Percentiles rank a stretch among this genome's conserved stretches.
phyloP scores from a whole-genome alignment of 2,113 vertebrate genomes.

The Rhea pennata region DNA sequence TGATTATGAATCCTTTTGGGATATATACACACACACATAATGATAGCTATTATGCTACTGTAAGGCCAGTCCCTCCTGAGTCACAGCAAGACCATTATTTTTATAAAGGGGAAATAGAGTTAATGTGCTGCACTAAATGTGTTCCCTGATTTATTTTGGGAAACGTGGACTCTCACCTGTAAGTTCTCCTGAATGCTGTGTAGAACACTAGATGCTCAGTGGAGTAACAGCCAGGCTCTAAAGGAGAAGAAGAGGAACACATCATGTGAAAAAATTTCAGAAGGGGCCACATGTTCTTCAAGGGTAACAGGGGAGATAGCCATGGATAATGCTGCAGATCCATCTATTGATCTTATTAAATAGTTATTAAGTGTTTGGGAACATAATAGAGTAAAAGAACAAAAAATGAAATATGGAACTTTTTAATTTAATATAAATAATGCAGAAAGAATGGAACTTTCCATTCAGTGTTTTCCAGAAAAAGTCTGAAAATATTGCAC shows the following conservation, averaged over 20 bases:
- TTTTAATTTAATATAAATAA: not conserved
- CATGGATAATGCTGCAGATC: not conserved
- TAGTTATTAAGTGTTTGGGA: not conserved
- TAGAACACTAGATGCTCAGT: not conserved
- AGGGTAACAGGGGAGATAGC: not conserved
- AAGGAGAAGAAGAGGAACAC: not conserved
- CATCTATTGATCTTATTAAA: not conserved
- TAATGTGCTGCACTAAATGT: not conserved
- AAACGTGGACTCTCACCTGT: not conserved
- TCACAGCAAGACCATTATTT: not conserved
- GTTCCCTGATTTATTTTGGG: not conserved
- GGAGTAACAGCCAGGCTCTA: not conserved
- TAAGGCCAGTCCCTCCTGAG: not conserved
- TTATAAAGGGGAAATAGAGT: not conserved
- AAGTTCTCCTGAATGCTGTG: not conserved
- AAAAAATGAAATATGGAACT: not conserved
- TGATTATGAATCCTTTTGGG: not conserved
- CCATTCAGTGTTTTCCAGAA: not conserved
- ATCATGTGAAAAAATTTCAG: not conserved
- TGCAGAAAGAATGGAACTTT: not conserved
- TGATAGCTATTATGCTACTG: not conserved
- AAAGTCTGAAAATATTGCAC: not conserved
- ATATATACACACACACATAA: not conserved
- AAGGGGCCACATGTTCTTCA: not conserved
- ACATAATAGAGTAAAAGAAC: not conserved